Conservation (phyloP, 2,888 invertebrate species). For the Diarsia mendica region DNA sequence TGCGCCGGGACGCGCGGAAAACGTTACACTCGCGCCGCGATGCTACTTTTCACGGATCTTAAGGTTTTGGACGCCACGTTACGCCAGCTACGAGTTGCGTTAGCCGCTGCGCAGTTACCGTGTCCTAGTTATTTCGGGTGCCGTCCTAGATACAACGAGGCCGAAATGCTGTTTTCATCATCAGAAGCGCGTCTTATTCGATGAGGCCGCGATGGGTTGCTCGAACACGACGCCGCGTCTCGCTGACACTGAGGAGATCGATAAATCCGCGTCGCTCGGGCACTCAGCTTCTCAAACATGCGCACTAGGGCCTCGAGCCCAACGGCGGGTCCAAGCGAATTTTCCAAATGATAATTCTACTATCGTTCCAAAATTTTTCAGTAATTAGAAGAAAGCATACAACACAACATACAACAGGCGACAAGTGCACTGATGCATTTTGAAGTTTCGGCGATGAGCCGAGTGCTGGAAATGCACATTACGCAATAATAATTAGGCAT, state of each 20-base stretch:
- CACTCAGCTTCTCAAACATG: conserved; percentile 40
- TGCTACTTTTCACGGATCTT: conserved; percentile 67
- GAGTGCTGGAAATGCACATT: not conserved
- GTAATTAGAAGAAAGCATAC: not conserved
- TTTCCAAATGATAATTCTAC: not conserved
- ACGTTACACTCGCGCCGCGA: conserved; percentile 30
- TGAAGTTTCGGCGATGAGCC: not conserved
- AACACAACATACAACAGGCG: not conserved
- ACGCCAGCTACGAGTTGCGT: conserved; percentile 79
- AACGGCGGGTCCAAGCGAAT: not conserved
- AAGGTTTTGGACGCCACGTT: conserved; percentile 67
- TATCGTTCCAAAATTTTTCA: not conserved
- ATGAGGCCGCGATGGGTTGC: conserved; percentile 86
- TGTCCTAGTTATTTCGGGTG: conserved; percentile 89
- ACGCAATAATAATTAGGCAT: not conserved
- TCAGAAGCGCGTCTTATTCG: conserved; percentile 83
- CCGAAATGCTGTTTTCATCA: conserved; percentile 87
- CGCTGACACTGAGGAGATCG: conserved; percentile 79
- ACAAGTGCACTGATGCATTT: not conserved
- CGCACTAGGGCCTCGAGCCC: conserved; percentile 11
- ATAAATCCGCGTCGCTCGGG: conserved; percentile 63
- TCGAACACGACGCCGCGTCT: conserved; percentile 69
- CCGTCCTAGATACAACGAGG: conserved; percentile 88
- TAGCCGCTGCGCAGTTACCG: conserved; percentile 87
- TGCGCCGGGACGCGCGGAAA: not conserved